Percentiles rank a stretch among this genome's conserved stretches.
phyloP scores from a whole-genome alignment of 2,888 invertebrate species.

The Strigamia maritima region DNA sequence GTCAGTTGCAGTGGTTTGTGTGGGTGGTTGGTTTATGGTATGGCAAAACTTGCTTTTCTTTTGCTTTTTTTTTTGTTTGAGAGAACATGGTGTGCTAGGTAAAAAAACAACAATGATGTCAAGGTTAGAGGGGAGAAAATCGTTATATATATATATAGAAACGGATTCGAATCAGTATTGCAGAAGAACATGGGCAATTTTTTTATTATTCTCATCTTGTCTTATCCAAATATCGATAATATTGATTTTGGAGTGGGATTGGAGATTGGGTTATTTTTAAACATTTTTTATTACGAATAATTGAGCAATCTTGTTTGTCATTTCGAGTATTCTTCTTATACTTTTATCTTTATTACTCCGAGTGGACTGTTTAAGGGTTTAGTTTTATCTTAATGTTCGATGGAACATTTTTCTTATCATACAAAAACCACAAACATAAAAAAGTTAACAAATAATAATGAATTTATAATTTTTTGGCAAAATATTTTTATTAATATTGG shows the following conservation, averaged over 20 bases:
- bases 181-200: not conserved
- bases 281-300: not conserved
- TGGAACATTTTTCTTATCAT: not conserved
- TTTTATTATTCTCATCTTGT: not conserved
- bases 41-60: not conserved
- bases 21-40: not conserved
- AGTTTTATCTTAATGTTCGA: not conserved
- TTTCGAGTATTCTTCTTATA: not conserved
- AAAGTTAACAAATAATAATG: not conserved
- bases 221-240: not conserved
- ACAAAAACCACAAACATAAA: not conserved
- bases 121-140: constrained; percentile 34
- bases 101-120: constrained; percentile 22
- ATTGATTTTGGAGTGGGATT: constrained; percentile 1
- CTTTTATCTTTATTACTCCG: not conserved
- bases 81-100: not conserved
- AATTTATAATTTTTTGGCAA: not conserved
- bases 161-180: constrained; percentile 8
- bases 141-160: constrained; percentile 31
- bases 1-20: not conserved
- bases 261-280: not conserved
- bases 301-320: not conserved
- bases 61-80: not conserved
- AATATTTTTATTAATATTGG: not conserved
- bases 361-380: not conserved